These are phyloP conservation scores for Lasioglossum baleicum DNA, from an alignment of 1,140 invertebrate species.

Conservation along the genomic window DNA sequence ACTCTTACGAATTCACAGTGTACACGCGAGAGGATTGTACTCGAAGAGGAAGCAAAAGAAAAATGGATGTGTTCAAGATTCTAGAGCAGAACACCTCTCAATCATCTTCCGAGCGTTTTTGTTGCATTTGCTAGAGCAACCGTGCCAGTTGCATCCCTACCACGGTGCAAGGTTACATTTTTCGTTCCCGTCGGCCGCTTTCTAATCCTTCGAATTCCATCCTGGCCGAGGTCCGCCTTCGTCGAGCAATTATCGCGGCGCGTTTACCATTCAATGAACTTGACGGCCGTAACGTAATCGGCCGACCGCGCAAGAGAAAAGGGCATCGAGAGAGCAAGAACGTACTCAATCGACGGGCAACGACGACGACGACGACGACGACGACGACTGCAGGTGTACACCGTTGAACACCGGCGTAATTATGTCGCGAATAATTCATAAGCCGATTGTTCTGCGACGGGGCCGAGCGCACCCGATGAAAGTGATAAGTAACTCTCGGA, in stretches of 20 bases:
- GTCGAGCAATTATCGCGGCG: slow-evolving; percentile 27
- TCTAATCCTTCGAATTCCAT: slow-evolving; percentile 22
- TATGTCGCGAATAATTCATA: slow-evolving; percentile 47
- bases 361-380: too few relatives aligned
- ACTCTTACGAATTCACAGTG: too few relatives aligned
- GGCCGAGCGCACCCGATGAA: slow-evolving; percentile 15
- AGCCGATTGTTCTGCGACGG: slow-evolving; percentile 20
- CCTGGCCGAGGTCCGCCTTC: slow-evolving; percentile 3
- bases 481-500: slow-evolving; percentile 24
- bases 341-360: too few relatives aligned
- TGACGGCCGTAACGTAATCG: slow-evolving; percentile 2
- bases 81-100: too few relatives aligned
- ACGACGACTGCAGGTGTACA: slow-evolving; percentile 6
- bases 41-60: too few relatives aligned
- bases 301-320: neutral
- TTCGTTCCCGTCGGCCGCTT: slow-evolving; percentile 9
- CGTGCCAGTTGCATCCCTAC: neutral
- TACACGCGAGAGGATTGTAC: too few relatives aligned
- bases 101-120: too few relatives aligned
- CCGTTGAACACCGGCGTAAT: slow-evolving; percentile 31
- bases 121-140: neutral
- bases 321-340: slow-evolving; percentile 8
- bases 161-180: neutral
- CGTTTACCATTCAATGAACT: slow-evolving; percentile 43
- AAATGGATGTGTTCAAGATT: too few relatives aligned